Evolutionary conservation across 2,797 vertebrate genomes (phyloP), one percentile per base, ranked within the genome.

Genomic region (Glossophaga mutica): DNA sequence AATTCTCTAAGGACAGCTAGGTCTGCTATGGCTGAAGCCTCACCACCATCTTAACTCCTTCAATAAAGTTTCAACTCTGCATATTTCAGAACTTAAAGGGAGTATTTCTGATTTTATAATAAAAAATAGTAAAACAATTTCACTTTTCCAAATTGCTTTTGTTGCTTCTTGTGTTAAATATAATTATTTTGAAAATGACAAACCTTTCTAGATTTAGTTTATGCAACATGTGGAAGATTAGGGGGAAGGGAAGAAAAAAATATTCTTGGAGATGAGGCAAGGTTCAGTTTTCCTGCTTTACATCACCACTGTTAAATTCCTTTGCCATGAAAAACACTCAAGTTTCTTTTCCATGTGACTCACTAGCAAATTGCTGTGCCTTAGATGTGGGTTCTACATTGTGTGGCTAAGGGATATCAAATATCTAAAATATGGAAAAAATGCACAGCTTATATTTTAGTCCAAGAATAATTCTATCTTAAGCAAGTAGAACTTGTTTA

Each of bases 341-440:
- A 16, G 34, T 93, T 94, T 95, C 32, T 94, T 94, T 95, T 81
- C 85, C 57, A 70, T 78, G 77, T 89, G 65, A 86, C 77, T 94
- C 73, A 77, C 59, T 11, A 88, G 52, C 37, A 93, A 52, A 71
- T 59, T 57, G 89, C 73, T 83, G 2, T 46, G 89, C 86, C 67
- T 97, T 68, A 81, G 88, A 95, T 92, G 78, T 95, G 87, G 57
- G 22, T 90, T n/a, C 37, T 92, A 18, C 29, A 29, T 24, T 87
- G n/a, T 90, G 22, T 34, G 29, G n/a, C 52, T 46, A 65, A 83
- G 19, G 81, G 50, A 55, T 96, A 79, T 95, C 48, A 84, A 87
- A 96, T 96, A 84, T 74, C 74, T 46, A 88, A 90, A 94, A 73
- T 70, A 77, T 55, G 24, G 50, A 68, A 42, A 90, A 78, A 22